Evolutionary conservation across 2,888 invertebrate genomes (phyloP).

Genomic region (Temnothorax unifasciatus): DNA sequence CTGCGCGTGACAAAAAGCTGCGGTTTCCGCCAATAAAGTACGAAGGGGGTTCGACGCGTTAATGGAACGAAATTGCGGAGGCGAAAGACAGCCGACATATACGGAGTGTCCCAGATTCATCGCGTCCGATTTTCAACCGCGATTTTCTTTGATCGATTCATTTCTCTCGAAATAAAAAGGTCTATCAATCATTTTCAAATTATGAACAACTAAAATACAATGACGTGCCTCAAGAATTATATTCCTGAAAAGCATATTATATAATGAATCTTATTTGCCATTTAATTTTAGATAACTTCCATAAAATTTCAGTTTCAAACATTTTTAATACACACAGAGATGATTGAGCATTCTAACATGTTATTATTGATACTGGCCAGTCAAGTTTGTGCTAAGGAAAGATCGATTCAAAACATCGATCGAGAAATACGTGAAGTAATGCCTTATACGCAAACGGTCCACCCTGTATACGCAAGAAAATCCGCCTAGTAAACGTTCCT

Average conservation of each 20-base stretch:
- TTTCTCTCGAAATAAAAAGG: neutral
- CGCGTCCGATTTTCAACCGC: neutral
- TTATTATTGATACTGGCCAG: neutral
- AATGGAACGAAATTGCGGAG: constrained; percentile 67
- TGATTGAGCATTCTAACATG: neutral
- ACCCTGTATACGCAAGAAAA: constrained; percentile 46
- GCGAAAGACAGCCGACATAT: constrained; percentile 67
- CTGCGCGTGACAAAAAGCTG: constrained; percentile 36
- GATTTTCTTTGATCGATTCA: neutral
- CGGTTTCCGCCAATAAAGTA: constrained; percentile 61
- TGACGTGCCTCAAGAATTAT: neutral
- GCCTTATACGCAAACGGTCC: neutral
- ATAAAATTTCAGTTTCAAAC: neutral
- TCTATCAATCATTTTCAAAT: neutral
- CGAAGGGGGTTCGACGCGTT: constrained; percentile 55
- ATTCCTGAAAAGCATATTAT: neutral
- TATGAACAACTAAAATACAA: neutral
- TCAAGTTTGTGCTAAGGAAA: neutral
- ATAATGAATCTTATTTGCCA: neutral
- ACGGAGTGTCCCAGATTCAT: constrained; percentile 36
- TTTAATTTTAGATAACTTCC: neutral
- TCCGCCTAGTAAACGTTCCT: constrained; percentile 65
- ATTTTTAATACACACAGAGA: neutral
- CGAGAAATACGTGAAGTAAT: neutral
- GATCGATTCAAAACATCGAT: neutral